Evolutionary conservation across 2,113 vertebrate genomes (phyloP).

Genomic region (Osmerus eperlanus): DNA sequence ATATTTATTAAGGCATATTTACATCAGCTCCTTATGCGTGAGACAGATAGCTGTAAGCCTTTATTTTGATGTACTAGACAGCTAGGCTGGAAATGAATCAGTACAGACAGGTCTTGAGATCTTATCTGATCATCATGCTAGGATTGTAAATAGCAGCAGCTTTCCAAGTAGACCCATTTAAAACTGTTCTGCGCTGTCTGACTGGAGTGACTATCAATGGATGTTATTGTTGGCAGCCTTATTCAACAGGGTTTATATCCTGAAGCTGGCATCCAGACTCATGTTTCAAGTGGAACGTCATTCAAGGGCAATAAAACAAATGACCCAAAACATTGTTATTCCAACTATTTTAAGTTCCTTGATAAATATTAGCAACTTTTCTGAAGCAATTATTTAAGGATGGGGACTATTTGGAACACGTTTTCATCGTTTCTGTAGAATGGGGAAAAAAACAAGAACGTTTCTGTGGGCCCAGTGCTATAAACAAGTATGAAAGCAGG

Average conservation of each 20-base stretch:
- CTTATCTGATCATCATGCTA: slow-evolving; percentile 5
- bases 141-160: slow-evolving; percentile 9
- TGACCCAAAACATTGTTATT: no score
- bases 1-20: no score
- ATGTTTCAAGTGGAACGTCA: not conserved
- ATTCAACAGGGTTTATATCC: not conserved
- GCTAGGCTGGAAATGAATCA: slow-evolving; percentile 16
- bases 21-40: no score
- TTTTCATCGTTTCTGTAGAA: no score
- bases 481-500: no score
- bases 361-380: no score
- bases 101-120: slow-evolving; percentile 14
- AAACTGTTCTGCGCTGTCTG: slow-evolving; percentile 4
- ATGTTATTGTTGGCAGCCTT: slow-evolving; percentile 2
- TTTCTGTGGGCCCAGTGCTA: no score
- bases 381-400: no score
- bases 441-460: no score
- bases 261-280: not conserved
- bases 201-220: slow-evolving; percentile 7
- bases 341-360: no score
- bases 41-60: not conserved
- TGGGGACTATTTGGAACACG: no score
- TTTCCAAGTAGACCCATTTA: slow-evolving; percentile 12
- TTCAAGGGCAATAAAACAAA: no score
- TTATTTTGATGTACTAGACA: not conserved